These are phyloP conservation scores for Osedax frankpressi DNA, from an alignment of 2,888 invertebrate species.

Conservation along the genomic window DNA sequence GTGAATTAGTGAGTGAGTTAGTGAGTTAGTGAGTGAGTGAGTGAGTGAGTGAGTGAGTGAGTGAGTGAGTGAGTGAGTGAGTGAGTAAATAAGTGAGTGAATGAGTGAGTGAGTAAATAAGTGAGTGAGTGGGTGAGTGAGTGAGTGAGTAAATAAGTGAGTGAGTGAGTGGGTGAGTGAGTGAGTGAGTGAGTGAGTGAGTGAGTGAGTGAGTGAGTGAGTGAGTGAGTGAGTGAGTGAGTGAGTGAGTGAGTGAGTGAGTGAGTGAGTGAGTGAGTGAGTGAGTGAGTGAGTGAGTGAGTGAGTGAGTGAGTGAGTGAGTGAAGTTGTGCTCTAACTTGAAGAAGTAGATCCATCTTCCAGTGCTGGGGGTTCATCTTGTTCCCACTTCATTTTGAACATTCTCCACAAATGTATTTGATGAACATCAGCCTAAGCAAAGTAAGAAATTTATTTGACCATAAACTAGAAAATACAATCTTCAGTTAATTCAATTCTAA, in stretches of 20 bases:
- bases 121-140: no score
- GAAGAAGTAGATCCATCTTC: constrained; percentile 58
- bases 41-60: constrained; percentile 1
- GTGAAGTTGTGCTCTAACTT: no score
- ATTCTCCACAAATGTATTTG: constrained; percentile 77
- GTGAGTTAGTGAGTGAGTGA: no score
- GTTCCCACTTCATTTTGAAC: constrained; percentile 81
- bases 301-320: neutral
- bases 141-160: no score
- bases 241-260: constrained; percentile 1
- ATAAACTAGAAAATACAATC: no score
- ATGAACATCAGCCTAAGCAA: constrained; percentile 75
- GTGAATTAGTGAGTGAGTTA: no score
- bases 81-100: no score
- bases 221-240: constrained; percentile 1
- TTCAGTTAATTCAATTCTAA: no score
- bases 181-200: constrained; percentile 1
- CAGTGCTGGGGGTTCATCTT: constrained; percentile 85
- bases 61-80: constrained; percentile 1
- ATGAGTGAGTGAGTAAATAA: no score
- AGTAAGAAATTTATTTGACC: no score
- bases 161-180: no score
- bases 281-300: constrained; percentile 1
- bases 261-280: constrained; percentile 1
- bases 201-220: constrained; percentile 1